Percentiles rank a stretch among this genome's conserved stretches.
These are phyloP conservation scores for Protaetia brevitarsis DNA, from an alignment of 1,140 invertebrate genomes.

Conservation along the genomic window DNA sequence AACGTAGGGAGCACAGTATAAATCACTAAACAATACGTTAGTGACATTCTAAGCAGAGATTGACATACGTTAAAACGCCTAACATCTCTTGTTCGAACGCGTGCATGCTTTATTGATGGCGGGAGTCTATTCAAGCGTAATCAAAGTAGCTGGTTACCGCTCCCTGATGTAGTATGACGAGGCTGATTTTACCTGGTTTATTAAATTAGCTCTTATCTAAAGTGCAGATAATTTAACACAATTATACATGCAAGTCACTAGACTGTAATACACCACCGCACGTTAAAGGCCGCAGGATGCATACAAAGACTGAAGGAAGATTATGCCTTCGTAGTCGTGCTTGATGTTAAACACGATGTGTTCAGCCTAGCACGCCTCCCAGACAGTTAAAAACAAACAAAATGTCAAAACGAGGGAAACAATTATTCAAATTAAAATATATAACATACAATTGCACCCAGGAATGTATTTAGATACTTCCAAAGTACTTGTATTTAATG, in stretches of 20 bases:
- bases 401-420: too few relatives aligned
- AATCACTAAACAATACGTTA: constrained; percentile 3
- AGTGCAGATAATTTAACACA: constrained; percentile 42
- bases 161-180: constrained; percentile 25
- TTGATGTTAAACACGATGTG: too few relatives aligned
- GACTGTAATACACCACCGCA: neutral
- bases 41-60: neutral
- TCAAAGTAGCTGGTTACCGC: constrained; percentile 26
- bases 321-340: too few relatives aligned
- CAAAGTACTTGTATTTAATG: too few relatives aligned
- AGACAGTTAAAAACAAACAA: too few relatives aligned
- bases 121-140: constrained; percentile 25
- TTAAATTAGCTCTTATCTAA: constrained; percentile 40
- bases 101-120: constrained; percentile 21
- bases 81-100: neutral
- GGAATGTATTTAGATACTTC: too few relatives aligned
- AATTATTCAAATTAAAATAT: too few relatives aligned
- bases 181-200: constrained; percentile 34
- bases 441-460: too few relatives aligned
- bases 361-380: too few relatives aligned
- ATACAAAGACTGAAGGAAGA: too few relatives aligned
- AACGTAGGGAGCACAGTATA: neutral
- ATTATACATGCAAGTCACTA: constrained; percentile 43
- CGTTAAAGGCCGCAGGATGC: neutral
- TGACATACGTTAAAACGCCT: constrained; percentile 1